Percentiles rank a stretch among this genome's conserved stretches.
These are phyloP conservation scores for Danionella cerebrum DNA, from an alignment of 2,113 vertebrate species.

Conservation along the genomic window DNA sequence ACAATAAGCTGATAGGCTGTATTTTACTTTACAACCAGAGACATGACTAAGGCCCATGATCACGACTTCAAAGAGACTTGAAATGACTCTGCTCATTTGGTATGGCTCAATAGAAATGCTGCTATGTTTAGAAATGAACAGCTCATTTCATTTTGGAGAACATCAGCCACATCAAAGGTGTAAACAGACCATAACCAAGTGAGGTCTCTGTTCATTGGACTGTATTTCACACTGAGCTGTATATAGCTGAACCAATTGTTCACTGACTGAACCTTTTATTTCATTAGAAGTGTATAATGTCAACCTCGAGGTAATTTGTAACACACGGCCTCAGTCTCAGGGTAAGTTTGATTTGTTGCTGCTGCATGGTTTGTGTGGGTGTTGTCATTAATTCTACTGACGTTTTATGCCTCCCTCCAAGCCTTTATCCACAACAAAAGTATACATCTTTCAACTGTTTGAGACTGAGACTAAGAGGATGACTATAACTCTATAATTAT, in stretches of 20 bases:
- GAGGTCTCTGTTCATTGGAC: neutral
- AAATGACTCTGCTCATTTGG: neutral
- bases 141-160: neutral
- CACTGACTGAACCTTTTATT: conserved; percentile 7
- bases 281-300: conserved; percentile 12
- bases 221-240: neutral
- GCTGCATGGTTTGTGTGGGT: neutral
- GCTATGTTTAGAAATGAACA: conserved; percentile 2
- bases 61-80: conserved; percentile 35
- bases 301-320: neutral
- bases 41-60: conserved; percentile 25
- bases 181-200: conserved; percentile 19
- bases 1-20: neutral
- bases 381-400: neutral
- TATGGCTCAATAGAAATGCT: neutral
- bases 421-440: neutral
- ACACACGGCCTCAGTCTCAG: neutral
- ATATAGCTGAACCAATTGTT: conserved; percentile 18
- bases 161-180: conserved; percentile 30
- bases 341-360: neutral
- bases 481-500: conserved; percentile 16
- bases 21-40: conserved; percentile 13
- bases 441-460: neutral
- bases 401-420: neutral
- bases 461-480: conserved; percentile 34